Evolutionary conservation across 2,797 vertebrate species (phyloP).

Genomic region (Leptoclinus maculatus): DNA sequence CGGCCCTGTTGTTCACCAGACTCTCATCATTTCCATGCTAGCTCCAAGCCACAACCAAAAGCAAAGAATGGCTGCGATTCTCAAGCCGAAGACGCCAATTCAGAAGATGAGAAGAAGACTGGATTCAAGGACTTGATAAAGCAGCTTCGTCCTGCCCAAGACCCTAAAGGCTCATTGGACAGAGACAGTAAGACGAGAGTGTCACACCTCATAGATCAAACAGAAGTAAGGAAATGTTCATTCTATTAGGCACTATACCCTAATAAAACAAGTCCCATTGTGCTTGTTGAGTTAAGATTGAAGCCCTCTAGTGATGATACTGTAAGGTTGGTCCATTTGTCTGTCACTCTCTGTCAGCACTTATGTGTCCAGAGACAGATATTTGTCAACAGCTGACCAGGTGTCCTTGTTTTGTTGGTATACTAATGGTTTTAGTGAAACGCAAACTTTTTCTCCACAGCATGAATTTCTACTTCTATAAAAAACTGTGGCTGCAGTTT

Average conservation of each 20-base stretch:
- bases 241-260: background rate
- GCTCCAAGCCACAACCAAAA: slow-evolving; percentile 42
- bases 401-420: background rate
- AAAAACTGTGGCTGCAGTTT: background rate
- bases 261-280: background rate
- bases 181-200: slow-evolving; percentile 34
- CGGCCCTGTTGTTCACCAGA: background rate
- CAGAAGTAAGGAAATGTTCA: slow-evolving; percentile 38
- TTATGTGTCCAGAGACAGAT: no score
- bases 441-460: background rate
- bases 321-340: background rate
- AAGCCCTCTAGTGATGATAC: background rate
- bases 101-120: slow-evolving; percentile 81
- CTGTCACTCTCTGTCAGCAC: background rate
- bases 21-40: background rate
- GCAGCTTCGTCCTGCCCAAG: slow-evolving; percentile 53
- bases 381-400: background rate
- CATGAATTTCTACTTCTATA: background rate
- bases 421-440: background rate
- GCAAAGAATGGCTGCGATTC: slow-evolving; percentile 60
- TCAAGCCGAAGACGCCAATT: slow-evolving; percentile 73
- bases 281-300: background rate
- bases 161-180: slow-evolving; percentile 49
- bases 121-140: slow-evolving; percentile 80
- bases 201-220: slow-evolving; percentile 13